Evolutionary conservation across 2,888 invertebrate genomes (phyloP).

Genomic region (Lithophane semibrunnea): DNA sequence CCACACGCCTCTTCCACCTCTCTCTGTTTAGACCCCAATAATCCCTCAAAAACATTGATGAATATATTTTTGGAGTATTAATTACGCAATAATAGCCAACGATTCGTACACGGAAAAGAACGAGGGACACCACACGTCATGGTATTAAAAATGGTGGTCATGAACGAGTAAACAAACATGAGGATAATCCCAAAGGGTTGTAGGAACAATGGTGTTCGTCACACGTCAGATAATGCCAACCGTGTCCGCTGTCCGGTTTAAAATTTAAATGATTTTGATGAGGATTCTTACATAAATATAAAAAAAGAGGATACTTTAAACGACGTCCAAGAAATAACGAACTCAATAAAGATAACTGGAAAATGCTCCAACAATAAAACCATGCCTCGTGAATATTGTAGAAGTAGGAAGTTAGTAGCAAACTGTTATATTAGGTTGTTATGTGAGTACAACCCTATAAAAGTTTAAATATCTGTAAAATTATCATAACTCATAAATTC

Average conservation of each 20-base stretch:
- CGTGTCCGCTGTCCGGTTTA: conserved; percentile 10
- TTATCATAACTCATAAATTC: background rate
- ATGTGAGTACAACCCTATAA: background rate
- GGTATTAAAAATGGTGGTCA: conserved; percentile 14
- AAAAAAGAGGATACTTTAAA: background rate
- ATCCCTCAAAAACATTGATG: background rate
- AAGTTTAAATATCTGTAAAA: background rate
- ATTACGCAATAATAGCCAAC: background rate
- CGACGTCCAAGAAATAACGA: background rate
- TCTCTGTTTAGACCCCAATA: background rate
- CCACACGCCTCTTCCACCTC: no score
- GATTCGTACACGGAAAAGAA: background rate
- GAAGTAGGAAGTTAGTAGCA: background rate
- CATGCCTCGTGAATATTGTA: no score
- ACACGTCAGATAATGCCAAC: conserved; percentile 36
- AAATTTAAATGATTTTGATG: conserved; percentile 39
- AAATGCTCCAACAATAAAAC: background rate
- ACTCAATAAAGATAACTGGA: background rate
- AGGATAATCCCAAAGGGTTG: conserved; percentile 38
- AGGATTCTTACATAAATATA: background rate
- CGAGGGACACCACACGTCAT: background rate
- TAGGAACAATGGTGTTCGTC: conserved; percentile 30
- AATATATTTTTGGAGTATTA: background rate
- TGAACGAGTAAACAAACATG: conserved; percentile 6
- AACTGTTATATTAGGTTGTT: background rate